Evolutionary conservation across 2,113 vertebrate genomes (phyloP).

Genomic region (Aegotheles bennettii): DNA sequence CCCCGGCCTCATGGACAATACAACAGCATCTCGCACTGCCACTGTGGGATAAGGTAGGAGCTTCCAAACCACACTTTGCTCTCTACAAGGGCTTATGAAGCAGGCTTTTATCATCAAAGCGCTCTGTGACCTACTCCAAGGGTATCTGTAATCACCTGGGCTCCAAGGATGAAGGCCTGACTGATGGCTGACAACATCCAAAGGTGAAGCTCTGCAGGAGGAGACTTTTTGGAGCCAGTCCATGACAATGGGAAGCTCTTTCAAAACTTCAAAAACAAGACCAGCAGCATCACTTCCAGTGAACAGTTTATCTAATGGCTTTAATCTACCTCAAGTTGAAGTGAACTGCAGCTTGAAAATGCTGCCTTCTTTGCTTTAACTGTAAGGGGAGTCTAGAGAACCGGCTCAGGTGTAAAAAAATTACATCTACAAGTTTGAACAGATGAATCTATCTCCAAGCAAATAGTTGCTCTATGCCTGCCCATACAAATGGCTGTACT

Average conservation of each 20-base stretch:
- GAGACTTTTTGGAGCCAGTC: neutral
- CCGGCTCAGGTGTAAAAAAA: neutral
- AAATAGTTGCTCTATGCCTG: neutral
- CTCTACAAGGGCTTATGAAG: neutral
- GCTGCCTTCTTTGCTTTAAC: neutral
- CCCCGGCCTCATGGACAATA: neutral
- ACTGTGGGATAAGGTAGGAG: neutral
- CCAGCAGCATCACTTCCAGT: neutral
- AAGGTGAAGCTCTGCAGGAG: neutral
- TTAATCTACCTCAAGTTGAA: neutral
- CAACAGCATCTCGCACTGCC: neutral
- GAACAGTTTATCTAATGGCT: neutral
- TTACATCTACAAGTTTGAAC: neutral
- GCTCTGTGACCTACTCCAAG: neutral
- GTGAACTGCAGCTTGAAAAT: neutral
- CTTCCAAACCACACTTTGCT: neutral
- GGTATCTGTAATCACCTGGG: neutral
- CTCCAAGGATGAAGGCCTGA: neutral
- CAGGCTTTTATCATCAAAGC: neutral
- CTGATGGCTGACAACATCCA: neutral
- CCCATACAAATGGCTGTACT: rapidly evolving
- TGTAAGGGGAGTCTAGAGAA: neutral
- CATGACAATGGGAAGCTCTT: neutral
- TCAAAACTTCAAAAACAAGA: neutral
- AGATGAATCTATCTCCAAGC: neutral